Percentiles rank a stretch among this genome's conserved stretches.
These are phyloP conservation scores for Boloria euphrosyne DNA, from an alignment of 2,888 invertebrate genomes.

Conservation along the genomic window DNA sequence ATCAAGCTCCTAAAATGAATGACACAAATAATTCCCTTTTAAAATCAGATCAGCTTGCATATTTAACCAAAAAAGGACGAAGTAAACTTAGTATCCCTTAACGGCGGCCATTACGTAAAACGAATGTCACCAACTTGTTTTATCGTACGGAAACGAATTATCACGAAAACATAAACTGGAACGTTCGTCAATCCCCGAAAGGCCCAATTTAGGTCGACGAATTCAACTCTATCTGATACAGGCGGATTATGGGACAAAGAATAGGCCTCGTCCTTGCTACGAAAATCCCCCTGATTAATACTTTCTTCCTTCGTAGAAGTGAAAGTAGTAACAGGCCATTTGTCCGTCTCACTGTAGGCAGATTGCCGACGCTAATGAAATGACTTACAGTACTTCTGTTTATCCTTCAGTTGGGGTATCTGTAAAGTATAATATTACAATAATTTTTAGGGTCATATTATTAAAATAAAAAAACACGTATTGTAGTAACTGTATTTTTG, in stretches of 20 bases:
- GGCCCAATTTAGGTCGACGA: slow-evolving; percentile 50
- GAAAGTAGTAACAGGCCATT: slow-evolving; percentile 26
- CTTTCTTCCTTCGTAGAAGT: slow-evolving; percentile 49
- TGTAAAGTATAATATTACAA: neutral
- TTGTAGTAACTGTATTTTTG: too few species aligned
- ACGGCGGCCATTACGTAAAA: slow-evolving; percentile 22
- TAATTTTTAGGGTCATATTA: neutral
- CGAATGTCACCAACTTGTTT: slow-evolving; percentile 38
- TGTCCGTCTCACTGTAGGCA: slow-evolving; percentile 20
- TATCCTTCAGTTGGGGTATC: neutral
- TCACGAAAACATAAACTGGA: slow-evolving; percentile 41
- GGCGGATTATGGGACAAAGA: slow-evolving; percentile 65
- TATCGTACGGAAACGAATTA: slow-evolving; percentile 38
- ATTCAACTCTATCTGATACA: slow-evolving; percentile 72
- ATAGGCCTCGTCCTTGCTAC: slow-evolving; percentile 54
- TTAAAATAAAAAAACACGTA: too few species aligned
- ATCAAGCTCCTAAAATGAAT: neutral
- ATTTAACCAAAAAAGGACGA: slow-evolving; percentile 9
- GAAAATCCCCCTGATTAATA: slow-evolving; percentile 61
- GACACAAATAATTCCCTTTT: neutral
- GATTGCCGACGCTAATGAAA: slow-evolving; percentile 24
- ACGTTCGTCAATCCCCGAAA: slow-evolving; percentile 37
- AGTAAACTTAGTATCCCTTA: slow-evolving; percentile 18
- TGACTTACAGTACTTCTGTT: slow-evolving; percentile 3
- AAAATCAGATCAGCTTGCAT: slow-evolving; percentile 13